Evolutionary conservation across 2,888 invertebrate species (phyloP).

Genomic region (Sipunculus nudus): DNA sequence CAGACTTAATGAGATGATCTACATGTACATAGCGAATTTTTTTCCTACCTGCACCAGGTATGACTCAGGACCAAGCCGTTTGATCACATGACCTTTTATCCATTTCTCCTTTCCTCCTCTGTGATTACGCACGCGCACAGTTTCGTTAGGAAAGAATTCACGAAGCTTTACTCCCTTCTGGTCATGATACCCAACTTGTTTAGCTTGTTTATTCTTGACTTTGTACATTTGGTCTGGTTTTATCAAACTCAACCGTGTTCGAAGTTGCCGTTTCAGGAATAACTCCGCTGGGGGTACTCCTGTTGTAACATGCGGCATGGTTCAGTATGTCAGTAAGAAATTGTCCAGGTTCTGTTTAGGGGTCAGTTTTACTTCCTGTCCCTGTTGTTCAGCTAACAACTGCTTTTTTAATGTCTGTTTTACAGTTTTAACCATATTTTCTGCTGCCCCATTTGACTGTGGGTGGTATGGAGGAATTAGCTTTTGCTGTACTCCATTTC

Average conservation of each 20-base stretch:
- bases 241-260: neutral
- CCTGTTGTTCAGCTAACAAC: neutral
- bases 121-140: neutral
- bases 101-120: neutral
- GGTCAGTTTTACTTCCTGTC: neutral
- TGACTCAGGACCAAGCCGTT: constrained; percentile 1
- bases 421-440: neutral
- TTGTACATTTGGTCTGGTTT: neutral
- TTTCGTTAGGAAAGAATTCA: neutral
- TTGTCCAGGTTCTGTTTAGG: neutral
- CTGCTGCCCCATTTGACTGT: constrained; percentile 8
- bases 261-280: constrained; percentile 1
- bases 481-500: constrained; percentile 6
- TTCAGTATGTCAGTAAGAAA: constrained; percentile 5
- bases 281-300: constrained; percentile 1
- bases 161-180: neutral
- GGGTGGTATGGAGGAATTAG: constrained; percentile 11
- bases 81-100: neutral
- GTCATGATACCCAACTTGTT: neutral
- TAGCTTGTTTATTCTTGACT: neutral
- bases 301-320: constrained; percentile 1
- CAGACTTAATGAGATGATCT: no score
- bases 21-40: constrained; percentile 4
- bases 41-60: constrained; percentile 1
- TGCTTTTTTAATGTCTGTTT: neutral